A percentile compares a stretch with the other conserved stretches of the same genome.
These are phyloP conservation scores for Dusona sp. DNA, from an alignment of 2,888 invertebrate genomes.

Conservation along the genomic window DNA sequence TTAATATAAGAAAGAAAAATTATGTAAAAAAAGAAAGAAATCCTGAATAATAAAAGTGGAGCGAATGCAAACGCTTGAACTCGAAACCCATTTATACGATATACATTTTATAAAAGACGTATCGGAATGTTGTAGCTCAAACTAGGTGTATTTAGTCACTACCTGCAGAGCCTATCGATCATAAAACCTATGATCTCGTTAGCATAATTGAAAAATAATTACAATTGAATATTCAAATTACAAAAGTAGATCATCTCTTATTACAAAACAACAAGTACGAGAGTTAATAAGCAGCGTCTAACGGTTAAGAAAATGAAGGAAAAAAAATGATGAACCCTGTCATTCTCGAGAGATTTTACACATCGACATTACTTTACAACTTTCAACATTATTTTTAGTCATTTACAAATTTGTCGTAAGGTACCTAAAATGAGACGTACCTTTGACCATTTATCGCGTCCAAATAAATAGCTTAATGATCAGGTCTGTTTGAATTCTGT, in stretches of 20 bases:
- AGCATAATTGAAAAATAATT: conserved; percentile 16
- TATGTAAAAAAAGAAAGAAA: background rate
- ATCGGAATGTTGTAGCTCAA: background rate
- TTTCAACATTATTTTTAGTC: too few relatives aligned
- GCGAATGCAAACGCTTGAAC: background rate
- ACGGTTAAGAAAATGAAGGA: background rate
- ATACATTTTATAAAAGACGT: background rate
- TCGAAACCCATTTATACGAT: background rate
- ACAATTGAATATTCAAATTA: conserved; percentile 15
- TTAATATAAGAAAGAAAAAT: background rate
- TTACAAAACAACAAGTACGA: background rate
- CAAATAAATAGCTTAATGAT: too few relatives aligned
- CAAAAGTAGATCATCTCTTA: background rate
- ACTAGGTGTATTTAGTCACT: background rate
- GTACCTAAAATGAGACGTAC: too few relatives aligned
- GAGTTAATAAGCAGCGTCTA: background rate
- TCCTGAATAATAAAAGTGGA: background rate
- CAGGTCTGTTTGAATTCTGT: too few relatives aligned
- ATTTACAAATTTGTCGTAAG: too few relatives aligned
- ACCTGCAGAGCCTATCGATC: conserved; percentile 12
- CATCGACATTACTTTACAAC: too few relatives aligned
- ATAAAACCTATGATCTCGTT: background rate
- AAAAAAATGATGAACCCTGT: background rate
- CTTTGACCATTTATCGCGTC: too few relatives aligned
- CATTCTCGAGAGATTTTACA: background rate